phyloP scores from a whole-genome alignment of 2,888 invertebrate genomes.

The Congeria kusceri region DNA sequence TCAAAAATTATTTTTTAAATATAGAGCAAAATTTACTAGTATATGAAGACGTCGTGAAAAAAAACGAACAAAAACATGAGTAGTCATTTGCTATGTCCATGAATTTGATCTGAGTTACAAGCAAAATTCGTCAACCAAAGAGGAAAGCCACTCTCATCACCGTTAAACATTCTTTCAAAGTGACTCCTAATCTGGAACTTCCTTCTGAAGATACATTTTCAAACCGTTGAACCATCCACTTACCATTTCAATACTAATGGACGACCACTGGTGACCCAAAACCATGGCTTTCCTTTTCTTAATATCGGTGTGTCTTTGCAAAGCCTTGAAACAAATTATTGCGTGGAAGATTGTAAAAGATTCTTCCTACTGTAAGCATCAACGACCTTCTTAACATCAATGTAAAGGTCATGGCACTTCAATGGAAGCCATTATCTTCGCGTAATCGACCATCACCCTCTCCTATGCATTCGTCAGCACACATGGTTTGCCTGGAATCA shows the following conservation, averaged over 20 bases:
- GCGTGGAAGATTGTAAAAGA: slow-evolving; percentile 32
- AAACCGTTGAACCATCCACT: slow-evolving; percentile 28
- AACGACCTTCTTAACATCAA: slow-evolving; percentile 26
- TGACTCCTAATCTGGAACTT: slow-evolving; percentile 27
- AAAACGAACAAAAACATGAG: no score
- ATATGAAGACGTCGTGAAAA: no score
- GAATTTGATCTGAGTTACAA: no score
- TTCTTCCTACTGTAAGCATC: slow-evolving; percentile 14
- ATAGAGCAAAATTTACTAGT: no score
- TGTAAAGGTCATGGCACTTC: slow-evolving; percentile 13
- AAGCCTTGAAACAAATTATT: slow-evolving; percentile 28
- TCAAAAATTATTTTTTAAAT: no score
- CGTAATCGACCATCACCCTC: slow-evolving; percentile 10
- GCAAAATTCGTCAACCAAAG: slow-evolving; percentile 8
- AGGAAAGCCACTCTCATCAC: slow-evolving; percentile 40
- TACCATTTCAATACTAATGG: slow-evolving; percentile 33
- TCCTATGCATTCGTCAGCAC: slow-evolving; percentile 27
- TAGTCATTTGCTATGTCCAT: no score
- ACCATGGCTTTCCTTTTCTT: slow-evolving; percentile 9
- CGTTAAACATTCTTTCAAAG: slow-evolving; percentile 27
- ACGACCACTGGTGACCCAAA: slow-evolving; percentile 32
- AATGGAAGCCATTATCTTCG: slow-evolving; percentile 29
- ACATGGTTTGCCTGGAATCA: slow-evolving; percentile 1
- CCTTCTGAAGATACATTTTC: slow-evolving; percentile 3
- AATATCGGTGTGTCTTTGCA: slow-evolving; percentile 7